These are phyloP conservation scores for Dicranocentrus wangi DNA, from an alignment of 2,888 invertebrate species.

Conservation along the genomic window DNA sequence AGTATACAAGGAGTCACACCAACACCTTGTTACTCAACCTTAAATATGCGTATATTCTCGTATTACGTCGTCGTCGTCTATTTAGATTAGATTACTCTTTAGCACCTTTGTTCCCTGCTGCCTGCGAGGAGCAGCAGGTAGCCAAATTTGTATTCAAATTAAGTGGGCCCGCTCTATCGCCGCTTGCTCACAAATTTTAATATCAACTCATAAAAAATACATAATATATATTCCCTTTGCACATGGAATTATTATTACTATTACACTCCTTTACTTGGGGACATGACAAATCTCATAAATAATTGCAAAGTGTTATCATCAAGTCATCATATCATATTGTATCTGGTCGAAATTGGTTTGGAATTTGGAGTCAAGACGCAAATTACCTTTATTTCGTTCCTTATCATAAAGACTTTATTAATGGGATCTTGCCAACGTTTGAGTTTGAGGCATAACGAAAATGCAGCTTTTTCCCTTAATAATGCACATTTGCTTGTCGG, in stretches of 20 bases:
- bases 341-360: conserved; percentile 5
- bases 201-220: too few species aligned
- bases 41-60: background rate
- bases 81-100: conserved; percentile 45
- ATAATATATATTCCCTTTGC: too few species aligned
- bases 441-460: too few species aligned
- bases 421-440: too few species aligned
- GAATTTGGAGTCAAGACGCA: background rate
- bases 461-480: background rate
- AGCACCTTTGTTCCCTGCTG: conserved; percentile 39
- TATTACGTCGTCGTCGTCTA: conserved; percentile 9
- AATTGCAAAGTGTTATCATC: background rate
- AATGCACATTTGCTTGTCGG: conserved; percentile 2
- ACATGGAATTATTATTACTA: too few species aligned
- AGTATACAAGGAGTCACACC: background rate
- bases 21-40: conserved; percentile 7
- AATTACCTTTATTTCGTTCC: background rate
- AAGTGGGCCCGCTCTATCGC: background rate
- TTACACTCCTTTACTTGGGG: too few species aligned
- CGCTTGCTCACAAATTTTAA: too few species aligned
- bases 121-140: conserved; percentile 49
- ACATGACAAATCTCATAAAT: conserved; percentile 7
- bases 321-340: background rate
- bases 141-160: conserved; percentile 62
- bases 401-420: too few species aligned